Evolutionary conservation across 2,113 vertebrate genomes (phyloP).

Genomic region (Cathartes aura): DNA sequence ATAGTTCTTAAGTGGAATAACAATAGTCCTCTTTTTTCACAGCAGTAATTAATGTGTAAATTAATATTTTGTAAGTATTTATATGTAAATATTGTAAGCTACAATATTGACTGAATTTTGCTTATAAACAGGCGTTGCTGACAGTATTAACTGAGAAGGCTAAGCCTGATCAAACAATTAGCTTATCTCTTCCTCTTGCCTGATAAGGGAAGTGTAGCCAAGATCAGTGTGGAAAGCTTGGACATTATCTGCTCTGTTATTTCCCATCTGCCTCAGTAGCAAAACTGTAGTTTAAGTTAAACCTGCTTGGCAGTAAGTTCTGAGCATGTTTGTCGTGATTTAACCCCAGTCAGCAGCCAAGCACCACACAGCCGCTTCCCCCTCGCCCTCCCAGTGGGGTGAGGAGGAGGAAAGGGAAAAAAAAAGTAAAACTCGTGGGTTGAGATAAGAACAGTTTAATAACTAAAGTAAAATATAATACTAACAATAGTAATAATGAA

Average conservation of each 20-base stretch:
- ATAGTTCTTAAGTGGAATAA: background rate
- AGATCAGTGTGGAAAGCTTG: background rate
- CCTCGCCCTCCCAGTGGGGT: too few species aligned
- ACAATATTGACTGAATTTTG: background rate
- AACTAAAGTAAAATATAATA: too few species aligned
- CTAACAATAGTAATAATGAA: too few species aligned
- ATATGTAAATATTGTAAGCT: background rate
- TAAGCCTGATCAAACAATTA: background rate
- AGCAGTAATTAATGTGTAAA: background rate
- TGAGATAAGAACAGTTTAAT: too few species aligned
- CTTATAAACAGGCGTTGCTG: background rate
- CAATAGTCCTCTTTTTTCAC: background rate
- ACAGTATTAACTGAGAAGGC: background rate
- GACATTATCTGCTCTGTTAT: background rate
- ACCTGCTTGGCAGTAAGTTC: background rate
- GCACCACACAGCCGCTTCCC: too few species aligned
- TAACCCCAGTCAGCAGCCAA: too few species aligned
- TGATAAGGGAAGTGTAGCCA: background rate
- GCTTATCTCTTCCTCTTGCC: background rate
- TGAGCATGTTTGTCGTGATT: background rate
- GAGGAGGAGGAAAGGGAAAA: too few species aligned
- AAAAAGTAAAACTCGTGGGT: too few species aligned
- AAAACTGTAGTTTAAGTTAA: background rate
- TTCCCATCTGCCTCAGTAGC: background rate
- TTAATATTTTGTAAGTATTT: background rate